A percentile compares a stretch with the other conserved stretches of the same genome.
Conservation (phyloP, 1,140 invertebrate genomes). For the Aphelenchoides fujianensis region DNA sequence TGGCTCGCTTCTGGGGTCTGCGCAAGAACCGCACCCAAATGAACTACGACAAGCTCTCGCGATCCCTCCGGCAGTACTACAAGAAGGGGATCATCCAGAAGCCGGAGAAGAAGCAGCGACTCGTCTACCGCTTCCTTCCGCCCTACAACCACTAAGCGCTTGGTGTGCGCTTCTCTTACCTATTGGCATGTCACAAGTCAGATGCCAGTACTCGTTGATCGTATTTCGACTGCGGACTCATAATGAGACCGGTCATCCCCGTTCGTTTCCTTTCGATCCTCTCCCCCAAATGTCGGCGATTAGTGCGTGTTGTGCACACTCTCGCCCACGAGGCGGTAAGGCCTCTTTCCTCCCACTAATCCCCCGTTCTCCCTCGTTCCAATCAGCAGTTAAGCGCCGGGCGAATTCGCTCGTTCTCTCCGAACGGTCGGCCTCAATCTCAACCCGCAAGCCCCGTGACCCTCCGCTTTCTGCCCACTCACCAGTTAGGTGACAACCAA, state of each 20-base stretch:
- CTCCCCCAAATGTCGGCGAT: no score
- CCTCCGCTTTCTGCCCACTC: no score
- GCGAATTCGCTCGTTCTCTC: no score
- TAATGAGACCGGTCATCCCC: constrained; percentile 5
- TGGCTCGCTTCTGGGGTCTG: constrained; percentile 90
- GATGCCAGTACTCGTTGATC: background rate
- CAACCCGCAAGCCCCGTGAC: no score
- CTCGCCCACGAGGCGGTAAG: background rate
- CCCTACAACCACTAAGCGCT: constrained; percentile 52
- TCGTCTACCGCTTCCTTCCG: constrained; percentile 88
- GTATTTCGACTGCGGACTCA: constrained; percentile 9
- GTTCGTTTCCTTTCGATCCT: background rate
- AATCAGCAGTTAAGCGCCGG: no score
- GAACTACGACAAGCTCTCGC: constrained; percentile 98
- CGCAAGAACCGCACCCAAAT: constrained; percentile 95
- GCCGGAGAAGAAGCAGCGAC: constrained; percentile 89
- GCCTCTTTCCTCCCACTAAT: no score
- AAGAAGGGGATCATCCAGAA: constrained; percentile 99
- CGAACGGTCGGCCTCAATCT: no score
- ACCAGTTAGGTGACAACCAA: no score
- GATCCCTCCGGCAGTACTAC: constrained; percentile 97
- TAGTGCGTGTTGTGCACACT: no score
- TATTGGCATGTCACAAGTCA: background rate
- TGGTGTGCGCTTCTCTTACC: background rate
- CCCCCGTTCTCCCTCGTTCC: no score